Percentiles rank a stretch among this genome's conserved stretches.
phyloP scores from a whole-genome alignment of 2,113 vertebrate genomes.

The Cercopithecus mona region DNA sequence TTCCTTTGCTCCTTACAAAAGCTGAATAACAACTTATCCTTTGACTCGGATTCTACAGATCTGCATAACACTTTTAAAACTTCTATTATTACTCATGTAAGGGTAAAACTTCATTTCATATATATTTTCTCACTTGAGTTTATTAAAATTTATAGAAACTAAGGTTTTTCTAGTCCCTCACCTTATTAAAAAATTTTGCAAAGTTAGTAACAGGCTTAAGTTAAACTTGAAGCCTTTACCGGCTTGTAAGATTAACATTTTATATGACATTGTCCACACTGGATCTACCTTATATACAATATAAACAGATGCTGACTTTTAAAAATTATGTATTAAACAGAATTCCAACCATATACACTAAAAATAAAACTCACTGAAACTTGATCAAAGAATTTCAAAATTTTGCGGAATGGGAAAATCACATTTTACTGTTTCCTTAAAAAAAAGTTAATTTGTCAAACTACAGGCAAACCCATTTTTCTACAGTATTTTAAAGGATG shows the following conservation, averaged over 20 bases:
- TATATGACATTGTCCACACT: not conserved
- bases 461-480: not conserved
- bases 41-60: not conserved
- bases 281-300: not conserved
- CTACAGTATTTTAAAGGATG: not conserved
- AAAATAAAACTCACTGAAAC: not conserved
- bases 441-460: not conserved
- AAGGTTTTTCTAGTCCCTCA: not conserved
- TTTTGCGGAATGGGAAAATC: not conserved
- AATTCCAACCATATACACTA: not conserved
- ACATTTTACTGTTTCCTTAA: not conserved
- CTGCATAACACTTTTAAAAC: not conserved
- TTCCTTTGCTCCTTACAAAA: not conserved
- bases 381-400: not conserved
- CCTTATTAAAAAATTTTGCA: not conserved
- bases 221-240: not conserved
- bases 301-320: not conserved
- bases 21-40: not conserved
- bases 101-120: not conserved
- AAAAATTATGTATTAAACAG: not conserved
- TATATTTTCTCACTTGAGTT: not conserved
- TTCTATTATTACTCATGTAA: not conserved
- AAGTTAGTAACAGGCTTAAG: not conserved
- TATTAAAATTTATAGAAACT: conserved; percentile 5
- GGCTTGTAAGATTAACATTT: not conserved